Conservation (phyloP, 2,113 vertebrate species). For the Cottus gobio region DNA sequence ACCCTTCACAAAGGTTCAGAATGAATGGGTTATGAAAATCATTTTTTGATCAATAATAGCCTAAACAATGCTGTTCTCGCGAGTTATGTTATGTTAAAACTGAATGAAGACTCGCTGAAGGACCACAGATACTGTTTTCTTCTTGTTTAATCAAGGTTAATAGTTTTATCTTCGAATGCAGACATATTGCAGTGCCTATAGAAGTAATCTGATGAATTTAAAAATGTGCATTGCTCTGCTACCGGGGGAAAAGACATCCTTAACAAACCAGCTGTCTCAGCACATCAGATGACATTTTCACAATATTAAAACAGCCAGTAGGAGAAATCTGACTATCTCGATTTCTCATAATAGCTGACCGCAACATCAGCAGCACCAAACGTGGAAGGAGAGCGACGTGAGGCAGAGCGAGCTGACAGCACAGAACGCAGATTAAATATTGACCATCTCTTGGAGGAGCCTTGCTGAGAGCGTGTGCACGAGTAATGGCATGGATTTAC, state of each 20-base stretch:
- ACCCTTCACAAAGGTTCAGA: background rate
- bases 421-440: conserved; percentile 73
- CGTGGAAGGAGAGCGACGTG: conserved; percentile 11
- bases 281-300: conserved; percentile 74
- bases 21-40: background rate
- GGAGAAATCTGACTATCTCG: conserved; percentile 57
- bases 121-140: background rate
- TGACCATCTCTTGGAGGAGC: conserved; percentile 69
- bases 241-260: conserved; percentile 31
- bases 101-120: background rate
- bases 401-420: conserved; percentile 32
- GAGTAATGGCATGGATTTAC: conserved; percentile 60
- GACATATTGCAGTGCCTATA: conserved; percentile 11
- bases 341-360: conserved; percentile 67
- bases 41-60: background rate
- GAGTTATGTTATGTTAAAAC: background rate
- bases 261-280: conserved; percentile 69
- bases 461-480: conserved; percentile 33
- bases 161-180: conserved; percentile 26
- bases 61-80: background rate
- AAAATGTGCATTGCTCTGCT: conserved; percentile 49
- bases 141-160: background rate
- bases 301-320: conserved; percentile 42
- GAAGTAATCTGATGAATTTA: conserved; percentile 35
- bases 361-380: conserved; percentile 20